Evolutionary conservation across 2,797 vertebrate species (phyloP), one percentile per base, ranked within the genome.

Genomic region (Leptoclinus maculatus): DNA sequence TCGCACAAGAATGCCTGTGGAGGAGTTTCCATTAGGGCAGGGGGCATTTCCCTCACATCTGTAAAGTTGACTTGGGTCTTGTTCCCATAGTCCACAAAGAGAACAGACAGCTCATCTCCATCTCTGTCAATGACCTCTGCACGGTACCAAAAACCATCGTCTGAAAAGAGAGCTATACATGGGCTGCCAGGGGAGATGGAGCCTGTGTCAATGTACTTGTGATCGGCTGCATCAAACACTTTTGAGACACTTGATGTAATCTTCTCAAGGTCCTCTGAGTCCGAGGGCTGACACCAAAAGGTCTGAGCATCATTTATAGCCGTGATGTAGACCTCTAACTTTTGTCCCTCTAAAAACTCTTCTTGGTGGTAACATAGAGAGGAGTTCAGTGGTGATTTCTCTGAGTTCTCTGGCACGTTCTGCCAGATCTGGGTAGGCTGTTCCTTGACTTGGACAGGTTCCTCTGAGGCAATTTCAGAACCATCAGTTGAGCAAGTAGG

Each of bases 51-150:
- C 79, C 82, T 94, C 57, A 98, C 71, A n/a, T 95, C 78, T 38
- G 90, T 88, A 14, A 92, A 4, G 21, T 82, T 88, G 54, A 96
- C 89, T 21, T 88, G 79, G 49, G 96, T 95, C 54, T 93, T 71
- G 9, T 96, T 98, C 81, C 98, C 98, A 0, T 97, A 98, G 91
- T 99, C 98, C 41, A 99, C 89, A 8, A 97, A 96, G 53, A 94
- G 86, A 79, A 99, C 90, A 0, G 90, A 94, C 0, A 96, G 3
- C 0, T 74, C 49, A 19, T 90, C 86, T 57, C 78, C 89, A 16
- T 94, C 88, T 79, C 91, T 79, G 1, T 79, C 78, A 0, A 87
- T 92, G 57, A 99, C 84, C 62, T 96, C 76, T 56, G 96, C 97
- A 80, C 98, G 96, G 78, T 97, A 97, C 94, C 96, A 96, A 66